These are phyloP conservation scores for Trichomalopsis sarcophagae DNA, from an alignment of 1,140 invertebrate species.

Conservation along the genomic window DNA sequence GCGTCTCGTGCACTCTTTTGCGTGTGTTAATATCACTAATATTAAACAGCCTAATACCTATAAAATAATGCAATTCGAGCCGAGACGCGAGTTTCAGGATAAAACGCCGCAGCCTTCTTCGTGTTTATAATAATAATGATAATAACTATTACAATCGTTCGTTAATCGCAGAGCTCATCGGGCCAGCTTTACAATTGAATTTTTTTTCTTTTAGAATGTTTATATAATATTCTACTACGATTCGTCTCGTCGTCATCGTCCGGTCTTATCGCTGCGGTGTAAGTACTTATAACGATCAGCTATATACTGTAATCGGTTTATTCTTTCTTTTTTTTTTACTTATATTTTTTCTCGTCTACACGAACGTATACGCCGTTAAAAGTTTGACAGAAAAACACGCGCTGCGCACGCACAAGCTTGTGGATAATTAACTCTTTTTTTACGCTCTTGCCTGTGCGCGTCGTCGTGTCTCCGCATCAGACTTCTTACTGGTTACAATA, in stretches of 20 bases:
- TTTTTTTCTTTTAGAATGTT: not conserved
- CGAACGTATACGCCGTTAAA: not conserved
- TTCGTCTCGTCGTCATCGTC: not conserved
- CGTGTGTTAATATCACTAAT: slow-evolving; percentile 6
- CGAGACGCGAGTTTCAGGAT: slow-evolving; percentile 26
- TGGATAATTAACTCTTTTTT: slow-evolving; percentile 10
- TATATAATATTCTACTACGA: not conserved
- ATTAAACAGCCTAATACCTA: slow-evolving; percentile 39
- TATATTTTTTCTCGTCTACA: not conserved
- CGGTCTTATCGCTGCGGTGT: not conserved
- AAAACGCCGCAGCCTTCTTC: not conserved
- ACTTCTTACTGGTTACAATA: not conserved
- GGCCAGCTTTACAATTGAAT: not conserved
- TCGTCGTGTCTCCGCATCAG: not conserved
- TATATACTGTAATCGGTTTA: slow-evolving; percentile 17
- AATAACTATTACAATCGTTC: not conserved
- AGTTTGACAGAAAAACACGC: not conserved
- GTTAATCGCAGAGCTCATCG: not conserved
- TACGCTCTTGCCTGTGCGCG: not conserved
- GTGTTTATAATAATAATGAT: too few relatives aligned
- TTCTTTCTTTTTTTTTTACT: too few relatives aligned
- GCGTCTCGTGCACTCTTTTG: not conserved
- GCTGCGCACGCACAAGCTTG: not conserved
- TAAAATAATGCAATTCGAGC: slow-evolving; percentile 16
- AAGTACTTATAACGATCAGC: slow-evolving; percentile 18